Conservation (phyloP, 2,113 vertebrate species). For the Urocolius indicus region DNA sequence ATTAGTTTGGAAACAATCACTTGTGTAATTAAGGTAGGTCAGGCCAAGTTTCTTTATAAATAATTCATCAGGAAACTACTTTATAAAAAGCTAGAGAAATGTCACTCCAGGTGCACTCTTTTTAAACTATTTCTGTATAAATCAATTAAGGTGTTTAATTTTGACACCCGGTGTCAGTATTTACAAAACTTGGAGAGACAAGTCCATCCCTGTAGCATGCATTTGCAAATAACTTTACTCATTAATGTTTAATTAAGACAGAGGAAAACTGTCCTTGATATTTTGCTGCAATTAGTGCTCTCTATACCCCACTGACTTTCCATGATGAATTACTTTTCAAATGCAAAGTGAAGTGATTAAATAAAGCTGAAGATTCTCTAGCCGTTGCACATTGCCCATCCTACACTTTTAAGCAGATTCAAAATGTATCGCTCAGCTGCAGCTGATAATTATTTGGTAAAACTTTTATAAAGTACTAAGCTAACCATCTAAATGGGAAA, state of each 20-base stretch:
- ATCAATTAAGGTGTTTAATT: slow-evolving; percentile 84
- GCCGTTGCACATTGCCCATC: slow-evolving; percentile 59
- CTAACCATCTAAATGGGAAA: background rate
- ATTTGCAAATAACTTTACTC: slow-evolving; percentile 86
- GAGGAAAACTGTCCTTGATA: slow-evolving; percentile 86
- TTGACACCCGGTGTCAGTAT: slow-evolving; percentile 81
- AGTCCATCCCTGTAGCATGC: slow-evolving; percentile 80
- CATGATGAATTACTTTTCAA: slow-evolving; percentile 88
- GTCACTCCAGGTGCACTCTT: slow-evolving; percentile 76
- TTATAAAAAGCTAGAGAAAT: slow-evolving; percentile 75
- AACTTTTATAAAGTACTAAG: background rate
- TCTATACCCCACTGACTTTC: slow-evolving; percentile 83
- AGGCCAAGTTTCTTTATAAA: slow-evolving; percentile 77
- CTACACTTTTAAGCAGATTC: slow-evolving; percentile 45
- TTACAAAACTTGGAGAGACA: slow-evolving; percentile 82
- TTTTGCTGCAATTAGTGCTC: slow-evolving; percentile 85
- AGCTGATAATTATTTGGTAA: background rate
- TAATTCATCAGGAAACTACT: slow-evolving; percentile 80
- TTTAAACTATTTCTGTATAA: slow-evolving; percentile 80
- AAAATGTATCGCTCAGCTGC: background rate
- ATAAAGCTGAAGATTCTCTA: slow-evolving; percentile 80
- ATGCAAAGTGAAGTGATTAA: slow-evolving; percentile 87
- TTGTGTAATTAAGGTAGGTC: slow-evolving; percentile 77
- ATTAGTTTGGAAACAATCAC: slow-evolving; percentile 80
- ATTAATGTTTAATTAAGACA: slow-evolving; percentile 89